Percentiles rank a stretch among this genome's conserved stretches.
phyloP scores from a whole-genome alignment of 2,113 vertebrate genomes.

The Micronycteris hirsuta region DNA sequence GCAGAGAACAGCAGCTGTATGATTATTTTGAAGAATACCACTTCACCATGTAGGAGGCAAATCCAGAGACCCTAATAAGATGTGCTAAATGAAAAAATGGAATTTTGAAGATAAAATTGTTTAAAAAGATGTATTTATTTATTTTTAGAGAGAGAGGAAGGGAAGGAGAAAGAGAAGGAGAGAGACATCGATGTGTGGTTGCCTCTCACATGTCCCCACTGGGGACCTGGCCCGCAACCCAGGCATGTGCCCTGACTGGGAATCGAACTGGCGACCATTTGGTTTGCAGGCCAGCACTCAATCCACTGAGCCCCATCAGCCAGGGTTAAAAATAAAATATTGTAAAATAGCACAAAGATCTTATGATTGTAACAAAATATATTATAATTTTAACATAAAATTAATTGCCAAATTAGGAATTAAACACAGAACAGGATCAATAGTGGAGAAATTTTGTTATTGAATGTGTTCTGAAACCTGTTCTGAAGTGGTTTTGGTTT shows the following conservation, averaged over 20 bases:
- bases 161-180: too few relatives aligned
- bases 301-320: too few relatives aligned
- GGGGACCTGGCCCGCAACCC: too few relatives aligned
- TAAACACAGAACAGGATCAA: background rate
- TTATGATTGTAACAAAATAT: background rate
- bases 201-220: too few relatives aligned
- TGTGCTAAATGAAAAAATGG: background rate
- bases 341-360: background rate
- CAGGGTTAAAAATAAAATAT: background rate
- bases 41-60: background rate
- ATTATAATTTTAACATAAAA: background rate
- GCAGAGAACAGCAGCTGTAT: background rate
- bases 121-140: background rate
- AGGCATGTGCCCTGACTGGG: too few relatives aligned
- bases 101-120: background rate
- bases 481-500: background rate
- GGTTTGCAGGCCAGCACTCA: too few relatives aligned
- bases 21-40: background rate
- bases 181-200: too few relatives aligned
- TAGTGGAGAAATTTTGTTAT: background rate
- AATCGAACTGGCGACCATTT: too few relatives aligned
- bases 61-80: background rate
- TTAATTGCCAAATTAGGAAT: background rate
- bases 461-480: background rate
- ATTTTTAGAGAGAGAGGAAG: too few relatives aligned